Base-by-base conservation (phyloP, 92 coral and sea anemone species). In the Siderastrea siderea region DNA sequence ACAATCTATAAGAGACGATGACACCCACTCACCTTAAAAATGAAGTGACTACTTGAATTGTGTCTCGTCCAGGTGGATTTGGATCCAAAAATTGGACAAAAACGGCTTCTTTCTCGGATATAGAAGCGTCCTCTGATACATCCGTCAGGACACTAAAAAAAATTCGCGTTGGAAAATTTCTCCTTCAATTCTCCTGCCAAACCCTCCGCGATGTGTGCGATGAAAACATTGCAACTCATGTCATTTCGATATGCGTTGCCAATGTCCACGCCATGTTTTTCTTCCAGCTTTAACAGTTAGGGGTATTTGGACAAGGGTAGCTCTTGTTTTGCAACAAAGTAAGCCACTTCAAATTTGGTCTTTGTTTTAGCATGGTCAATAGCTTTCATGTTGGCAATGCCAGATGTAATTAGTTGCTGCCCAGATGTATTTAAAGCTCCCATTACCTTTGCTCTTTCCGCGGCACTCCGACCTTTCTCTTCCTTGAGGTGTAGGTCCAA, bases 91-190 rank as follows among this genome's bases (percentile, higher is more conserved):
- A 86, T 68, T 91, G 92, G 61, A 88, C 93, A 88, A 91, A 94
- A 54, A 94, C 91, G 79, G 94, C 94, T 86, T 88, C 89, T 60
- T 94, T 94, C 89, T 85, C 96, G 4, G 85, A 38, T 47, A 84
- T 85, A 12, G 93, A 90, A 55, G 88, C 92, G 84, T 93, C 96
- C 51, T 77, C 86, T 13, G 93, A 94, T 50, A 90, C 93, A 82
- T 94, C 94, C 50, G 93, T 78, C 59, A 94, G 90, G 48, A 91
- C 96, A 86, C 96, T 94, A 54, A 82, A 93, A 91, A 26, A 93
- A 93, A 51, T 90, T 84, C 74, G 81, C 89, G 13, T 26, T 90
- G 47, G 91, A 77, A 71, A 90, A 66, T 76, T 90, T 90, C 70
- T 82, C 81, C 86, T 77, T 59, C 66, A 91, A 80, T 59, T 70